Evolutionary conservation across 2,888 invertebrate species (phyloP).

Genomic region (Plebejus argus): DNA sequence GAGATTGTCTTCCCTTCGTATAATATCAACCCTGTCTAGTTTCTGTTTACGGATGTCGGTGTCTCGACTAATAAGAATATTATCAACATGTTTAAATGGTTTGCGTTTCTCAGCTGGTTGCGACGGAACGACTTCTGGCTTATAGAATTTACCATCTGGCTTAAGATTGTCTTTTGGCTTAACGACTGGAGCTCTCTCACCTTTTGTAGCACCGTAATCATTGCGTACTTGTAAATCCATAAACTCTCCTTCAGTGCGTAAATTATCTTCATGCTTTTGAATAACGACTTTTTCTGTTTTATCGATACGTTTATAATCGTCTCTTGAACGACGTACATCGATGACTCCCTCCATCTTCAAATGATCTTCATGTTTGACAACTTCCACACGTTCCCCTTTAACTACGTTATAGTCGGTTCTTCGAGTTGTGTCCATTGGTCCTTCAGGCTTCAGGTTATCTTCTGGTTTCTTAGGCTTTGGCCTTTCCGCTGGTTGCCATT

Average conservation of each 20-base stretch:
- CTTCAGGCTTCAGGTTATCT: conserved; percentile 80
- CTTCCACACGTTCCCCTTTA: conserved; percentile 81
- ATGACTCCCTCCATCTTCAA: conserved; percentile 85
- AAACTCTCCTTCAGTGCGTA: conserved; percentile 79
- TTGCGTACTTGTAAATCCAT: conserved; percentile 73
- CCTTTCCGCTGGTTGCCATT: conserved; percentile 52
- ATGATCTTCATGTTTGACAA: conserved; percentile 84
- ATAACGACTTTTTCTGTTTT: conserved; percentile 77
- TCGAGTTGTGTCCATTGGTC: conserved; percentile 69
- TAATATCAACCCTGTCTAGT: conserved; percentile 82
- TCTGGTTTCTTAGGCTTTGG: conserved; percentile 62
- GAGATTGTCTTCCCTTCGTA: conserved; percentile 83
- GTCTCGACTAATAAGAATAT: conserved; percentile 78
- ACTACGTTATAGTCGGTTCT: conserved; percentile 72
- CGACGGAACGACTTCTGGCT: conserved; percentile 72
- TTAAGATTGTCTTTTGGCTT: conserved; percentile 84
- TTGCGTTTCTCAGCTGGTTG: conserved; percentile 80
- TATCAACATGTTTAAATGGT: conserved; percentile 80
- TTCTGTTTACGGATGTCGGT: conserved; percentile 61
- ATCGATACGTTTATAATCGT: conserved; percentile 79
- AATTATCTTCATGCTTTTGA: conserved; percentile 81
- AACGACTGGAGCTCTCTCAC: conserved; percentile 82
- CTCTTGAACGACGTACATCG: conserved; percentile 74
- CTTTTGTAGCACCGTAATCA: conserved; percentile 78
- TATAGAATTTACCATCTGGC: conserved; percentile 80